Base-by-base conservation (phyloP, 2,888 invertebrate genomes). In the Periphyllus acericola region DNA sequence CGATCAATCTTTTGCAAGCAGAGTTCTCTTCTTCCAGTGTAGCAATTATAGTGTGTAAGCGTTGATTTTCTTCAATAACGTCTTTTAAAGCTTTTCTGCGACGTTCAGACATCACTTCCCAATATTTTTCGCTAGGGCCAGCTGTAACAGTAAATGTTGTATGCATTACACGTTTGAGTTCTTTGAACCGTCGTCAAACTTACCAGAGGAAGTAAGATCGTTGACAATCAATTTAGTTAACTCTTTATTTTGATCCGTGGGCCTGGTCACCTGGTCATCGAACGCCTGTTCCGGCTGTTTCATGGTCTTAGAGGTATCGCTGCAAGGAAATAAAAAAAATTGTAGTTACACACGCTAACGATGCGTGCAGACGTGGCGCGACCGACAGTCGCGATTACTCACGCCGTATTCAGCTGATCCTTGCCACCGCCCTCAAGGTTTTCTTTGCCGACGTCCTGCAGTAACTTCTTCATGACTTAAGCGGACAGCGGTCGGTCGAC, bases 21-120 rank as follows among this genome's bases (percentile, higher is more conserved):
- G 92, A 92, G 90, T 95, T 94, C 91, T 96, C 94, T 91, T 95
- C 94, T 90, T 93, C 93, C 3, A 94, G 91, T 40, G 92, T 90
- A 84, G 91, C 91, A 79, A 94, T 91, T 89, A 92, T 91, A 60
- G 93, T 93, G 89, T 93, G 92, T 40, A 94, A 91, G 90, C 93
- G 93, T 89, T 94, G 93, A 92, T 96, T 96, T 92, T 96, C 96
- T 87, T 94, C 93, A 40, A 96, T 92, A 52, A 95, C 94, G 89
- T 95, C 94, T 90, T 96, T 94, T 46, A 96, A 91, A 3, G 95
- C 95, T 90, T 94, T 92, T 89, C 95, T 94, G 89, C 96, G 93
- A 90, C 94, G 95, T 91, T 95, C 96, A 46, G 96, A 95, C 89
- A 96, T 91, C 75, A 94, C 92, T 91, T 95, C 93, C 95, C 96